A percentile compares a stretch with the other conserved stretches of the same genome.
Evolutionary conservation across 1,140 invertebrate species (phyloP).

Genomic region (Zaprionus davidi): DNA sequence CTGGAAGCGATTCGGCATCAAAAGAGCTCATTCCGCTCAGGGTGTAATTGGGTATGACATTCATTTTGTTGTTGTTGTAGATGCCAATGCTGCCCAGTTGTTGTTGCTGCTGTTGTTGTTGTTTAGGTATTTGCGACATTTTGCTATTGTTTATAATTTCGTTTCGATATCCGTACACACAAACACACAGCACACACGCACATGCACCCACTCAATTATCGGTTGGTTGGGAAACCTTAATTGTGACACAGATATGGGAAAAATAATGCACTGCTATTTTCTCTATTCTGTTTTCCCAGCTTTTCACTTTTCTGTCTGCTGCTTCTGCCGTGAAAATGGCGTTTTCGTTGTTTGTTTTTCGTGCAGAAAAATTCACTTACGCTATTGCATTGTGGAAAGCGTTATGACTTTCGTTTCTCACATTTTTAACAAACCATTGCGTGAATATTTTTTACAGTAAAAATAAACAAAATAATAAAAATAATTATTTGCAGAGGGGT

Average conservation of each 20-base stretch:
- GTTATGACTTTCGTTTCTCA: slow-evolving; percentile 34
- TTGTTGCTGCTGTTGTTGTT: slow-evolving; percentile 45
- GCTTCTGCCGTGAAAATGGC: slow-evolving; percentile 41
- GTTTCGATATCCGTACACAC: slow-evolving; percentile 43
- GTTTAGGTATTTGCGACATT: slow-evolving; percentile 48
- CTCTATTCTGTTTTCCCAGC: slow-evolving; percentile 75
- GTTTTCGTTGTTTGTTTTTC: slow-evolving; percentile 11
- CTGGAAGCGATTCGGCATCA: slow-evolving; percentile 85
- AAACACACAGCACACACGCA: slow-evolving; percentile 23
- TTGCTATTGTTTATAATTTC: slow-evolving; percentile 51
- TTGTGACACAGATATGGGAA: slow-evolving; percentile 46
- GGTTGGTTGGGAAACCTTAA: slow-evolving; percentile 37
- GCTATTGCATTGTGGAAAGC: slow-evolving; percentile 41
- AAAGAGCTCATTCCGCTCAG: slow-evolving; percentile 85
- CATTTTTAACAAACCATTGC: slow-evolving; percentile 47
- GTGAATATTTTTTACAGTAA: slow-evolving; percentile 46
- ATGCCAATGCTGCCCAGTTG: slow-evolving; percentile 63
- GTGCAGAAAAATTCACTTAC: slow-evolving; percentile 52
- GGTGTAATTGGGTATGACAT: slow-evolving; percentile 71
- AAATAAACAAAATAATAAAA: slow-evolving; percentile 76
- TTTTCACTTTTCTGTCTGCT: slow-evolving; percentile 57
- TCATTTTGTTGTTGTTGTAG: slow-evolving; percentile 70
- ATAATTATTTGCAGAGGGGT: slow-evolving; percentile 62
- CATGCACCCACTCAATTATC: slow-evolving; percentile 28
- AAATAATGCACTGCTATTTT: slow-evolving; percentile 66